Conservation (phyloP, 2,797 vertebrate genomes). For the Rhadinocentrus ornatus region DNA sequence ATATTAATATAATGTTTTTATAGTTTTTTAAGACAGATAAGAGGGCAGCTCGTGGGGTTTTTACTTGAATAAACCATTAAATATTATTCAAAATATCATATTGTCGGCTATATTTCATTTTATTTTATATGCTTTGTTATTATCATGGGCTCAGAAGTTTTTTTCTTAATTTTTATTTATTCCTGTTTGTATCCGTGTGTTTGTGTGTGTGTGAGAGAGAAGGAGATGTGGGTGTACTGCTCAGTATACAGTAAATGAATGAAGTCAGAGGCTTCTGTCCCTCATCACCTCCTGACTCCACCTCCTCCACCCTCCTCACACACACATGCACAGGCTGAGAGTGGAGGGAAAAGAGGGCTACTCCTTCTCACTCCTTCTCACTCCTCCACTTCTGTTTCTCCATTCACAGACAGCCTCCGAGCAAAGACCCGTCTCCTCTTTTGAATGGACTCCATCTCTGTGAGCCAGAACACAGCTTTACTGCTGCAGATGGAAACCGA, state of each 20-base stretch:
- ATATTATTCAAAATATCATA: not conserved
- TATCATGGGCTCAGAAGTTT: no score
- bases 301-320: constrained; percentile 75
- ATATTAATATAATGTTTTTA: no score
- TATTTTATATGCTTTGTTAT: not conserved
- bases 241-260: constrained; percentile 81
- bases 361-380: constrained; percentile 64
- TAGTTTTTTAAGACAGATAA: no score
- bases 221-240: constrained; percentile 11
- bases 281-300: constrained; percentile 83
- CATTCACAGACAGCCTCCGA: constrained; percentile 73
- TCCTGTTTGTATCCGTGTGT: not conserved
- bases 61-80: no score
- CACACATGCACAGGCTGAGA: constrained; percentile 70
- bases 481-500: constrained; percentile 16
- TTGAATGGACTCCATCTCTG: constrained; percentile 62
- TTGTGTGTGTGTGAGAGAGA: not conserved
- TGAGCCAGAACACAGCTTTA: not conserved
- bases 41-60: no score
- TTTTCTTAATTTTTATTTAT: no score
- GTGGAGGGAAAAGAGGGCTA: constrained; percentile 83
- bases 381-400: constrained; percentile 69
- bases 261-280: constrained; percentile 77
- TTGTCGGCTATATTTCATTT: not conserved
- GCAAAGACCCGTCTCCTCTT: constrained; percentile 51